phyloP scores from a whole-genome alignment of 2,113 vertebrate genomes.

The Barnardius zonarius region DNA sequence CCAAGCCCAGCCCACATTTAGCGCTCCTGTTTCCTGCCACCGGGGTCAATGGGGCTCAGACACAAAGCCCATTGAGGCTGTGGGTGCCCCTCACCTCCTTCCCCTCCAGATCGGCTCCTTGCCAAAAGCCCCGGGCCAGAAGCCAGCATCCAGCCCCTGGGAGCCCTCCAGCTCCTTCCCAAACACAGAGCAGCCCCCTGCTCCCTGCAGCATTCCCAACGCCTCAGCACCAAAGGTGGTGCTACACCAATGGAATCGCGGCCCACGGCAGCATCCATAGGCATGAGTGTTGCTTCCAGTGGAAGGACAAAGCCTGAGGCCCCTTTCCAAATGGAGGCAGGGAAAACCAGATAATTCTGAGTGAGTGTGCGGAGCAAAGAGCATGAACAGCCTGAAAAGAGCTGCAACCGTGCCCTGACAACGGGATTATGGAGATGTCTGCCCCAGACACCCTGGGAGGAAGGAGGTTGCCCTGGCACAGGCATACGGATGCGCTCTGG shows the following conservation, averaged over 20 bases:
- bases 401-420: background rate
- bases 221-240: fast-evolving
- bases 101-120: background rate
- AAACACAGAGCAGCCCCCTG: fast-evolving
- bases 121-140: background rate
- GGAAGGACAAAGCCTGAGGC: background rate
- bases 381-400: background rate
- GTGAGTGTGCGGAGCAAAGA: background rate
- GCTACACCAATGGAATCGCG: fast-evolving
- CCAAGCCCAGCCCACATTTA: background rate
- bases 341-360: background rate
- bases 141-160: background rate
- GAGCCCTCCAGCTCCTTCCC: background rate
- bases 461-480: fast-evolving
- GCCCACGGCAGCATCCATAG: fast-evolving
- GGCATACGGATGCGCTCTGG: background rate
- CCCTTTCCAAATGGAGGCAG: background rate
- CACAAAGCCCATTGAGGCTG: background rate
- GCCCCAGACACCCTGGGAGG: background rate
- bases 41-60: background rate
- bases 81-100: background rate
- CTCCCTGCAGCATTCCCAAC: background rate
- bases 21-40: background rate
- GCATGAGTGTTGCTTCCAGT: fast-evolving
- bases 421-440: background rate